Base-by-base conservation (phyloP, 1,140 invertebrate species). In the Nebria ingens region DNA sequence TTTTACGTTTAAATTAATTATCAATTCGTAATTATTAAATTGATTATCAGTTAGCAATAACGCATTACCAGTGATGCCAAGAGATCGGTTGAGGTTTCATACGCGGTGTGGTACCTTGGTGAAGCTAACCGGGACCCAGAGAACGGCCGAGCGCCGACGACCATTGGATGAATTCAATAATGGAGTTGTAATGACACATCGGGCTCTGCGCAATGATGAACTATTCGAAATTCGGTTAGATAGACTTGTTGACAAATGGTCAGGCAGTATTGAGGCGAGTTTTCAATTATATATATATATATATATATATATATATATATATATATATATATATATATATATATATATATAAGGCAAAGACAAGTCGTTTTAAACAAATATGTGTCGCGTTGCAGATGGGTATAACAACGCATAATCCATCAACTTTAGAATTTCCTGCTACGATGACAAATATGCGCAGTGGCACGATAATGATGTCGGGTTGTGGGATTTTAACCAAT, bases 381-480 rank as follows among this genome's bases (percentile, higher is more conserved):
- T 45, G 52, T 58, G 21, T 58, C 54, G 15, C 13, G 54, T 61
- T 65, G 11, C 40, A 79, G 76, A 91, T 97, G 55, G 93, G 94
- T 13, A 87, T 97, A 9, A 97, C 93, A 0, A 92, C 89, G 25
- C 93, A 97, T 65, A 92, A 93, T 74, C 93, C 94, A 19, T 81
- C 83, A 2, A 81, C 83, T 0, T 76, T 98, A 55, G 86, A 94
- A 49, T 96, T 96, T 72, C 94, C 93, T 20, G 91, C 91, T 1
- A 98, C 94, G 12, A 96, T 98, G 93, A 98, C 93, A 1, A 96
- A 97, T 71, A 89, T 97, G 85, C 80, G 91, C 55, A 89, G 87
- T 13, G 93, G 93, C 1, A 96, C 93, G 1, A 93, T 93, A 2
- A 96, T 97, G 89, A 96, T 97, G 92, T 95, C 91, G 29, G 93